Evolutionary conservation across 2,797 vertebrate species (phyloP).

Genomic region (Malurus splendens): DNA sequence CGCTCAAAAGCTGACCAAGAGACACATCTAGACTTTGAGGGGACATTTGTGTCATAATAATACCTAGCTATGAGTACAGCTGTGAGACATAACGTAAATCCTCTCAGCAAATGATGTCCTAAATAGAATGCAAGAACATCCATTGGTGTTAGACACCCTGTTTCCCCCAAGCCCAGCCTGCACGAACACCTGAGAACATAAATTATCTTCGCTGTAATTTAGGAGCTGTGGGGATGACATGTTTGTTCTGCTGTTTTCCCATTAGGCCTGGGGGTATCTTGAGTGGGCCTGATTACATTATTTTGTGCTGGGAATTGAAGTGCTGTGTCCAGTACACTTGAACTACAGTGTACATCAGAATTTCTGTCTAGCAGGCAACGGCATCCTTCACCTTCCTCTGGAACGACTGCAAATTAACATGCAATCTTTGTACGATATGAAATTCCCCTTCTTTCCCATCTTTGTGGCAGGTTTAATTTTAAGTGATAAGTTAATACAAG

Average conservation of each 20-base stretch:
- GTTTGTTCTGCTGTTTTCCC: neutral
- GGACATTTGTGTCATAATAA: neutral
- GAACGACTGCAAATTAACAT: neutral
- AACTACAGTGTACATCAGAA: neutral
- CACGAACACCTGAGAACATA: neutral
- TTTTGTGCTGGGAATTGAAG: neutral
- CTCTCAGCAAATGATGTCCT: neutral
- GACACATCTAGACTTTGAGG: neutral
- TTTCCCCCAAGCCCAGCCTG: neutral
- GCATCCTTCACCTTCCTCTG: neutral
- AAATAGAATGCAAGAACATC: neutral
- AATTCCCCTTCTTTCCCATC: neutral
- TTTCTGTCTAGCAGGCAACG: neutral
- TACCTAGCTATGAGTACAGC: neutral
- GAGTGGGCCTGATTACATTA: neutral
- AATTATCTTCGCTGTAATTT: neutral
- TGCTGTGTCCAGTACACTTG: neutral
- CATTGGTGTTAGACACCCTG: fast-evolving
- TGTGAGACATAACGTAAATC: neutral
- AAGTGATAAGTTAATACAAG: neutral
- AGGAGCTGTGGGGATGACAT: neutral
- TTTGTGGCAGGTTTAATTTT: neutral
- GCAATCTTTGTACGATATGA: neutral
- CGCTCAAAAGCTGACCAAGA: neutral
- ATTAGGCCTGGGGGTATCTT: neutral